Evolutionary conservation across 2,888 invertebrate species (phyloP), one percentile per base, ranked within the genome.

Genomic region (Rotaria sp.): DNA sequence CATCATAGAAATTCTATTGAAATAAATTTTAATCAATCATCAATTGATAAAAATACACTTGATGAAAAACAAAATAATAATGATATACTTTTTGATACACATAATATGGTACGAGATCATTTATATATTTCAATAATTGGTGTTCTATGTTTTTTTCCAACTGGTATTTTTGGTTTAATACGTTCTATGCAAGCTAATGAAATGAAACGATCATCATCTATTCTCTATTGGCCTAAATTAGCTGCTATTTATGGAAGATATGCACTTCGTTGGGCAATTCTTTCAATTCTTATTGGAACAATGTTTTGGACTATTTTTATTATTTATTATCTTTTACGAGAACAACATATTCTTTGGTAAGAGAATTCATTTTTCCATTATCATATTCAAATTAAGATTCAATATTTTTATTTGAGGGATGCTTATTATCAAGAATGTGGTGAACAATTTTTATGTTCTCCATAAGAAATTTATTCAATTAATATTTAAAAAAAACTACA

Each of bases 161-260:
- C 48, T 15, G 84, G 84, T 45, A 84, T 84, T 5, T 84, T 84
- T 30, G 84, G n/a, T n/a, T 84, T 84, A 45, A 38, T 45, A n/a
- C 84, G 84, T n/a, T 8, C 84, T 5, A 48, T 45, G n/a, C 45
- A 84, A n/a, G 45, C 84, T 0, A 26, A 26, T 5, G 84, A 84
- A 48, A 48, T 84, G 48, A 84, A 84, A 45, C 15, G 48, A 38
- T 24, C 84, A n/a, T 41, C 41, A 35, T 35, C 30, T 5, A 5
- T 84, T 18, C 1, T 84, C 3, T 45, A 41, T 30, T 84, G 84
- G 84, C 84, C 84, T 13, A 48, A 26, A 30, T 24, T 84, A 48
- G 41, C 84, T 13, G 84, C 84, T 0, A 48, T 84, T n/a, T 48
- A 48, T 48, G 84, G 45, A 41, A 45, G 48, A 84, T 48, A 84